Conservation (phyloP, 2,888 invertebrate genomes). For the Calameuta filiformis region DNA sequence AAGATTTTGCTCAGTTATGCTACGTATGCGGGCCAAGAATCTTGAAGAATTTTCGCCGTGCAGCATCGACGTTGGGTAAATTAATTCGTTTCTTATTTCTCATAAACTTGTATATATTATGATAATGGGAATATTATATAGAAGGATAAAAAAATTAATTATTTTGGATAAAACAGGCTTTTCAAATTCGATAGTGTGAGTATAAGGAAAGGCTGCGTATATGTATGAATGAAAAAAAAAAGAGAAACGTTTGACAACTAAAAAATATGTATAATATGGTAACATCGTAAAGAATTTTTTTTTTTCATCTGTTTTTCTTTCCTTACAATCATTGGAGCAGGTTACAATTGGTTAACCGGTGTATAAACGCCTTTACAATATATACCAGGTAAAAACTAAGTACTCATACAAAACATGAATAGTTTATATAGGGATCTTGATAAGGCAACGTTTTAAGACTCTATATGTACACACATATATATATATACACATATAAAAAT, state of each 20-base stretch:
- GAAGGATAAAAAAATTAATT: neutral
- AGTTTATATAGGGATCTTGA: neutral
- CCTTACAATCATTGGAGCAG: constrained; percentile 27
- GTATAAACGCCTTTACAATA: constrained; percentile 7
- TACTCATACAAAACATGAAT: constrained; percentile 33
- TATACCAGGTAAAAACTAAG: constrained; percentile 36
- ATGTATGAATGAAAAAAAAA: neutral
- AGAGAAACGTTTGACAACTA: neutral
- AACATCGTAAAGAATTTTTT: constrained; percentile 30
- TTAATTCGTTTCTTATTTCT: neutral
- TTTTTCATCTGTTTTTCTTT: constrained; percentile 16
- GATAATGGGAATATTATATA: neutral
- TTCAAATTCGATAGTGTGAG: neutral
- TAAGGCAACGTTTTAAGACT: neutral
- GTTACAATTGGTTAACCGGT: constrained; percentile 22
- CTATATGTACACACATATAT: neutral
- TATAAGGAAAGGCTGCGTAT: neutral
- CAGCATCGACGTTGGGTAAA: neutral
- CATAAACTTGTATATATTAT: neutral
- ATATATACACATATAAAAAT: neutral
- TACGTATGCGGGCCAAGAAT: neutral
- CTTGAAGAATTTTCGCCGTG: neutral
- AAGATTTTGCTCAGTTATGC: neutral
- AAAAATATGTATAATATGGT: constrained; percentile 1
- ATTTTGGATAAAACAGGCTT: neutral